Conservation (phyloP, 1,140 invertebrate species). For the Tetranychus urticae region DNA sequence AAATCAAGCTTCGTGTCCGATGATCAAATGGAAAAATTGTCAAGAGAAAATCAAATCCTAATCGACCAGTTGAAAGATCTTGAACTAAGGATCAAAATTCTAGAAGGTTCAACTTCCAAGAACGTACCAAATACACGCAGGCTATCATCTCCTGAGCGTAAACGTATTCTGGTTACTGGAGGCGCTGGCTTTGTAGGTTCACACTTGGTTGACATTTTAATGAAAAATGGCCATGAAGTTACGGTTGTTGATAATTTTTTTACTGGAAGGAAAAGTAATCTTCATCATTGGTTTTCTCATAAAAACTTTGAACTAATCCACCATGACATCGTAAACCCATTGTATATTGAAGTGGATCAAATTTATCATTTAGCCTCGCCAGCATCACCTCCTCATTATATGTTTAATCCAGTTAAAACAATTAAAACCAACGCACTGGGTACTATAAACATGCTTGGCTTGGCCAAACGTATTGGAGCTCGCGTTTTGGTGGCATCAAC, state of each 20-base stretch:
- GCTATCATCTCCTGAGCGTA: slow-evolving; percentile 64
- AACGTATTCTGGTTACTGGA: slow-evolving; percentile 78
- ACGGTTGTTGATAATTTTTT: slow-evolving; percentile 97
- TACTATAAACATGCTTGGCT: slow-evolving; percentile 91
- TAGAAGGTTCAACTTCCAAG: neutral
- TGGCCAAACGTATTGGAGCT: slow-evolving; percentile 80
- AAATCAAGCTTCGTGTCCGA: neutral
- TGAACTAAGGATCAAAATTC: neutral
- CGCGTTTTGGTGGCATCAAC: slow-evolving; percentile 88
- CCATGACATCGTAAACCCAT: slow-evolving; percentile 93
- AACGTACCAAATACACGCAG: slow-evolving; percentile 61
- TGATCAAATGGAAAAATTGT: neutral
- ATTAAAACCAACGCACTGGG: slow-evolving; percentile 98
- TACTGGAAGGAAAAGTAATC: slow-evolving; percentile 83
- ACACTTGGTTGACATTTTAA: slow-evolving; percentile 80
- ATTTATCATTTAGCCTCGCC: slow-evolving; percentile 98
- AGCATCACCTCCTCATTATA: slow-evolving; percentile 95
- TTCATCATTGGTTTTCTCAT: slow-evolving; percentile 97
- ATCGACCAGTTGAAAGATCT: neutral
- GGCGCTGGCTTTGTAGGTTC: slow-evolving; percentile 98
- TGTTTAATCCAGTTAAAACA: slow-evolving; percentile 98
- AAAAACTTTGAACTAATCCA: slow-evolving; percentile 96
- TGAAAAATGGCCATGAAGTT: slow-evolving; percentile 90
- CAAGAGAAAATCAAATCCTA: neutral
- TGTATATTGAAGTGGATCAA: slow-evolving; percentile 95